Conservation (phyloP, 1,140 invertebrate species). For the Laodelphax striatellus region DNA sequence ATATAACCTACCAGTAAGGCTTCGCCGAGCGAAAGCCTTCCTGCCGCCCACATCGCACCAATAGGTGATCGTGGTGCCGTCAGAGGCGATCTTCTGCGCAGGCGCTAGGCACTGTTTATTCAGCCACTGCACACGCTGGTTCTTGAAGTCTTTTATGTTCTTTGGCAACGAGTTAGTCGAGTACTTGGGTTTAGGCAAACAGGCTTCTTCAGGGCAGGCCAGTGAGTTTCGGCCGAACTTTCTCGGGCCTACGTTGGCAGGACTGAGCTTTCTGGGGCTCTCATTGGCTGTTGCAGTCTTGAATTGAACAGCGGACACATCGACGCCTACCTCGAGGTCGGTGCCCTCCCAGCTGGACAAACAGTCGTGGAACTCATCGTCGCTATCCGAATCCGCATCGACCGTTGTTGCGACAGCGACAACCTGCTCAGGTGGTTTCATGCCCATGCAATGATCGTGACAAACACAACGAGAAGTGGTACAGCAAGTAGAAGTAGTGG, state of each 20-base stretch:
- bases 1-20: slow-evolving; percentile 7
- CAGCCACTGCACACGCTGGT: slow-evolving; percentile 11
- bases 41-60: slow-evolving; percentile 57
- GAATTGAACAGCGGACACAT: background rate
- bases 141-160: slow-evolving; percentile 15
- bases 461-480: slow-evolving; percentile 9
- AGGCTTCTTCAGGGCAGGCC: too few species aligned
- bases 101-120: slow-evolving; percentile 32
- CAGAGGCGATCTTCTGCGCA: slow-evolving; percentile 60
- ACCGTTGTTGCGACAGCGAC: background rate
- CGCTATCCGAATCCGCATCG: slow-evolving; percentile 6
- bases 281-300: background rate
- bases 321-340: slow-evolving; percentile 10
- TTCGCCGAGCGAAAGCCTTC: slow-evolving; percentile 1
- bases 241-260: background rate
- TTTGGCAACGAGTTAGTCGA: slow-evolving; percentile 17
- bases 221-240: background rate
- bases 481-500: slow-evolving; percentile 1
- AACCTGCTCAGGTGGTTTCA: slow-evolving; percentile 4
- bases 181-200: background rate
- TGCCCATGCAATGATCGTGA: slow-evolving; percentile 13
- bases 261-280: too few species aligned
- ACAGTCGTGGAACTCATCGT: slow-evolving; percentile 14
- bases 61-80: slow-evolving; percentile 71
- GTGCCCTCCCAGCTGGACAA: slow-evolving; percentile 6